Base-by-base conservation (phyloP, 2,113 vertebrate genomes). In the Eidolon helvum region DNA sequence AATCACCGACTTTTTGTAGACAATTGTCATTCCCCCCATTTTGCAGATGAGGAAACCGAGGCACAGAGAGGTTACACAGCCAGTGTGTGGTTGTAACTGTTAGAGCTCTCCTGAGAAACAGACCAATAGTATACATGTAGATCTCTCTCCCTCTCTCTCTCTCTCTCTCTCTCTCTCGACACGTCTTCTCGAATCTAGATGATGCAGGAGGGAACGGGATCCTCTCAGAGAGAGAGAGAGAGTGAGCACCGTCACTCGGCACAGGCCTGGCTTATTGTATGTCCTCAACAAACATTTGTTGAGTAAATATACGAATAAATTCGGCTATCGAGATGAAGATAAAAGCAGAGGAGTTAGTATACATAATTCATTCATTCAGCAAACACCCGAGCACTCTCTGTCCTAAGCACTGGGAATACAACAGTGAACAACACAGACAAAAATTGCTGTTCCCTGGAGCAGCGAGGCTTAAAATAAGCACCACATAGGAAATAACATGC, bases 271-370 rank as follows among this genome's bases (percentile, higher is more conserved):
- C 68, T 93, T 84, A 75, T 65, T 38, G 19, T 45, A 57, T 69
- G 57, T 66, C 30, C 14, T 97, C 92, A 57, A 55, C 66, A 94
- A 95, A 97, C 66, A 91, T 90, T 90, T 87, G 30, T 63, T 90
- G 53, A 90, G 78, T 55, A 94, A 97, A 97, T 72, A 90, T 1
- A 15, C 77, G 63, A 90, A 83, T 92, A 69, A 92, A 91, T 83
- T n/a, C 63, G 38, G 48, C 30, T 53, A 65, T 87, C 57, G 38
- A 26, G 63, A 74, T 55, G 66, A 87, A 78, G 9, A 59, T 45
- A 63, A 83, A 91, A 66, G 69, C 55, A 68, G 5, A 72, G 74
- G 61, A 84, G 61, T 12, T 63, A 19, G 57, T 55, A 61, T 75
- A 38, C 24, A 7, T 88, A 15, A 97, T 79, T 87, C 33, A 80